These are phyloP conservation scores for Drosophila triauraria DNA, from an alignment of 1,140 invertebrate species.

Conservation along the genomic window DNA sequence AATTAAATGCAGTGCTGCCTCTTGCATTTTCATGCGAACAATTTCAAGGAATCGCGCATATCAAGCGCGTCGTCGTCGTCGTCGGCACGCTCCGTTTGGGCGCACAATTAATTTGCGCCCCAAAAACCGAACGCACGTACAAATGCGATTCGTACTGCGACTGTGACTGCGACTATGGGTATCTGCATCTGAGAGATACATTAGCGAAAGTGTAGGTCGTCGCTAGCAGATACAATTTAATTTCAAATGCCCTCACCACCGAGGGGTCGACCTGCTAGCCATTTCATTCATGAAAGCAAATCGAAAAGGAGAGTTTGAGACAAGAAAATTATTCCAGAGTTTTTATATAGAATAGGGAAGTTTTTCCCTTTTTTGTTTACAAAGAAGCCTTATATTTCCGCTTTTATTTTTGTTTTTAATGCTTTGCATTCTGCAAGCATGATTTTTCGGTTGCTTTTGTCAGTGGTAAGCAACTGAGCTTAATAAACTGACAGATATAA, in stretches of 20 bases:
- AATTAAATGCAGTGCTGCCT: conserved; percentile 72
- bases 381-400: no score
- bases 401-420: no score
- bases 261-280: neutral
- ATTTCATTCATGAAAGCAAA: neutral
- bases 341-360: neutral
- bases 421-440: no score
- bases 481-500: no score
- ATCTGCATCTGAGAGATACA: conserved; percentile 74
- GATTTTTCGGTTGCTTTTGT: no score
- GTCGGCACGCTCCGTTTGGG: conserved; percentile 85
- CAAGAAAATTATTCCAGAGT: no score
- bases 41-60: conserved; percentile 85
- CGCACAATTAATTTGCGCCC: conserved; percentile 84
- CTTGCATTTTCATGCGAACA: conserved; percentile 82
- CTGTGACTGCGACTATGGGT: conserved; percentile 3
- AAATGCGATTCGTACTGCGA: neutral
- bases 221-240: conserved; percentile 76
- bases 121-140: conserved; percentile 75
- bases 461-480: no score
- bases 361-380: no score
- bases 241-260: conserved; percentile 54
- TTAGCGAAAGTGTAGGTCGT: conserved; percentile 80
- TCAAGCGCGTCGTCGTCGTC: conserved; percentile 84
- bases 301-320: neutral